Percentiles rank a stretch among this genome's conserved stretches.
phyloP scores from a whole-genome alignment of 1,140 invertebrate genomes.

The Battus philenor region DNA sequence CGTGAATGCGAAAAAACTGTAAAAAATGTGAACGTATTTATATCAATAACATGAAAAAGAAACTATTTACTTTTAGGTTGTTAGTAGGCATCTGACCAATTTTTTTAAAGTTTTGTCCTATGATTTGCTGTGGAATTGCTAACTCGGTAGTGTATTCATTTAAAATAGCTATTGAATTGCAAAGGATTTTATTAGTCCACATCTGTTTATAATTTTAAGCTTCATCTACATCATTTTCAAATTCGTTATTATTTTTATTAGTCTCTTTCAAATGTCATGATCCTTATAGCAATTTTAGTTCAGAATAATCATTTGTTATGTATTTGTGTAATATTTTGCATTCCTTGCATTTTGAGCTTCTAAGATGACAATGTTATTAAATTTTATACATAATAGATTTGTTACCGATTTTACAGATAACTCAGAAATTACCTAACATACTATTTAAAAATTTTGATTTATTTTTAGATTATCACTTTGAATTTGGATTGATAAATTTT shows the following conservation, averaged over 20 bases:
- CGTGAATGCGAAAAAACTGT: slow-evolving; percentile 33
- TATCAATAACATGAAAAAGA: slow-evolving; percentile 15
- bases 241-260: background rate
- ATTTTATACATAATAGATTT: too few relatives aligned
- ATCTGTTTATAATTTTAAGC: slow-evolving; percentile 15
- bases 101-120: slow-evolving; percentile 27
- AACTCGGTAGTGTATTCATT: slow-evolving; percentile 31
- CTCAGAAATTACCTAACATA: too few relatives aligned
- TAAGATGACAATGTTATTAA: slow-evolving; percentile 11
- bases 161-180: slow-evolving; percentile 19
- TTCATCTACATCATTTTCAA: slow-evolving; percentile 1
- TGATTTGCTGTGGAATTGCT: slow-evolving; percentile 42
- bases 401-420: too few relatives aligned
- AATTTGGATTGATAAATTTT: too few relatives aligned
- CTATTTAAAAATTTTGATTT: too few relatives aligned
- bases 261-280: background rate
- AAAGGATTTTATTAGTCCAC: slow-evolving; percentile 19
- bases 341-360: slow-evolving; percentile 27
- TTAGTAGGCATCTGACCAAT: slow-evolving; percentile 38
- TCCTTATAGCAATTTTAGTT: slow-evolving; percentile 5
- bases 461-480: too few relatives aligned
- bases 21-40: slow-evolving; percentile 45
- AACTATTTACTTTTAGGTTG: slow-evolving; percentile 30
- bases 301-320: slow-evolving; percentile 20
- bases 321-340: slow-evolving; percentile 27